Evolutionary conservation across 23 tunicate genomes (phyloP).

Genomic region (Phallusia fumigata): DNA sequence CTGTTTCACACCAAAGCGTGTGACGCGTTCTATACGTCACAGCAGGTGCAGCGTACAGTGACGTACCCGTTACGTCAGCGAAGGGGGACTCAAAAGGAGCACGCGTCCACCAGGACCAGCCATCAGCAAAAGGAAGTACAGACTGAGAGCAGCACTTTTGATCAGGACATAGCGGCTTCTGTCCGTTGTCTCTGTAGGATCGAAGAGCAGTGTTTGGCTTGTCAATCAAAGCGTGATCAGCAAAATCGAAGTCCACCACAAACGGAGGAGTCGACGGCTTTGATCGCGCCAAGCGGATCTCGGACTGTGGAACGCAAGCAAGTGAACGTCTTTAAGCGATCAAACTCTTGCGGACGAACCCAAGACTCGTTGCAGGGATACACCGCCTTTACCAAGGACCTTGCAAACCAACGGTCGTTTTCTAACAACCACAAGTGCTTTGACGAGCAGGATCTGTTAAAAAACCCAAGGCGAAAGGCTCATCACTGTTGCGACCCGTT

Average conservation of each 20-base stretch:
- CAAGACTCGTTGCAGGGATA: not conserved
- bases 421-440: slow-evolving; percentile 23
- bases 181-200: slow-evolving; percentile 41
- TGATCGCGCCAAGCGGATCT: slow-evolving; percentile 6
- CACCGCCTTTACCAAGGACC: not conserved
- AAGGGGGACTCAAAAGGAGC: not conserved
- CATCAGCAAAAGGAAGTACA: not conserved
- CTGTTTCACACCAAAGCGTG: not conserved
- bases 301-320: slow-evolving; percentile 1
- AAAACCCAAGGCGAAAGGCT: not conserved
- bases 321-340: not conserved
- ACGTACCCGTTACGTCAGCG: not conserved
- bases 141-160: slow-evolving; percentile 1
- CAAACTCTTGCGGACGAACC: not conserved
- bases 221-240: slow-evolving; percentile 3
- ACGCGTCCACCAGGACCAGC: not conserved
- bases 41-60: not conserved
- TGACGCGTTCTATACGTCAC: not conserved
- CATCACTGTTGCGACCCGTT: slow-evolving; percentile 31
- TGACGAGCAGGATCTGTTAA: not conserved
- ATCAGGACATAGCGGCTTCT: slow-evolving; percentile 28
- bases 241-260: not conserved
- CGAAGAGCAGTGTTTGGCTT: slow-evolving; percentile 8
- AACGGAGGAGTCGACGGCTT: not conserved
- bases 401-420: not conserved